Conservation (phyloP, 2,113 vertebrate species). For the Limnothrissa miodon region DNA sequence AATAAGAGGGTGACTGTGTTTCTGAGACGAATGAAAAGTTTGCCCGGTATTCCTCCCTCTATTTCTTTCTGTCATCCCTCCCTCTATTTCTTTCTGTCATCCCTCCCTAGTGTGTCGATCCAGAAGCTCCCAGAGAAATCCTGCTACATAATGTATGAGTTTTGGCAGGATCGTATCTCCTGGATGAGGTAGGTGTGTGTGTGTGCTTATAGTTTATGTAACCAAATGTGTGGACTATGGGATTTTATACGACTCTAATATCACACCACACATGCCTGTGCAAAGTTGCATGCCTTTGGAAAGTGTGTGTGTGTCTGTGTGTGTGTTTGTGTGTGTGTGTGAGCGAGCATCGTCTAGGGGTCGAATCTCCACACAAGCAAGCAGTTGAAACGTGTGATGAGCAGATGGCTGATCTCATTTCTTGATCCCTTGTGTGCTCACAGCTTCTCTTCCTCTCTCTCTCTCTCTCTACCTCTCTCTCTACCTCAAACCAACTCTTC, state of each 20-base stretch:
- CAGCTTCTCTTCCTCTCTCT: constrained; percentile 7
- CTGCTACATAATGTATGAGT: constrained; percentile 89
- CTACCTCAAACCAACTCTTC: not conserved
- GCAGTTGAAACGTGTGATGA: constrained; percentile 49
- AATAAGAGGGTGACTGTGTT: not conserved
- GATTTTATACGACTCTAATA: not conserved
- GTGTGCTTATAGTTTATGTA: not conserved
- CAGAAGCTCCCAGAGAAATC: constrained; percentile 81
- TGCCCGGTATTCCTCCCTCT: constrained; percentile 9
- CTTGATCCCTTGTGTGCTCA: not conserved
- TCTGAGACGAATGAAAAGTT: not conserved
- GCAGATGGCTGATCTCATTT: constrained; percentile 59
- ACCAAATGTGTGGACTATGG: not conserved
- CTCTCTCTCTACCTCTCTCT: not conserved
- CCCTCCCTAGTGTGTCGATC: constrained; percentile 76
- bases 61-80: constrained; percentile 38
- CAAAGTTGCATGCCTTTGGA: not conserved
- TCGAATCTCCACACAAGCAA: constrained; percentile 16
- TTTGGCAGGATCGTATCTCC: constrained; percentile 90
- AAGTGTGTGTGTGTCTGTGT: constrained; percentile 9
- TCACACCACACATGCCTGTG: not conserved
- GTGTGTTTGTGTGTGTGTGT: constrained; percentile 42
- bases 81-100: constrained; percentile 16
- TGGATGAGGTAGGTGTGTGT: constrained; percentile 68
- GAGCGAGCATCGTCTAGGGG: constrained; percentile 25